These are phyloP conservation scores for Catalaphyllia jardinei DNA, from an alignment of 64 coral and sea anemone species.

Conservation along the genomic window DNA sequence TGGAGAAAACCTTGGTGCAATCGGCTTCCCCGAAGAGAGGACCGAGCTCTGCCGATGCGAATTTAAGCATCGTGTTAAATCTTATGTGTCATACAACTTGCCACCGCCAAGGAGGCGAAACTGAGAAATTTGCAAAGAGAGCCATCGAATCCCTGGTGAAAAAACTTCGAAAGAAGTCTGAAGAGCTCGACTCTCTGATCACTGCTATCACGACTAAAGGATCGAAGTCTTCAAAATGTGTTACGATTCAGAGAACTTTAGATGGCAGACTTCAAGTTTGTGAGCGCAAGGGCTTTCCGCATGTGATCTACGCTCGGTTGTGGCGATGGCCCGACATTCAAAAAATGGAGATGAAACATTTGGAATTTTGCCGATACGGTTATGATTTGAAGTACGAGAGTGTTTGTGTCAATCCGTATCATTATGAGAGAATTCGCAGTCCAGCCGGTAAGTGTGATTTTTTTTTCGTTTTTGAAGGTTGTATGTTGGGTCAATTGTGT, in stretches of 20 bases:
- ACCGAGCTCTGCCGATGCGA: slow-evolving; percentile 93
- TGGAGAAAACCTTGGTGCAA: slow-evolving; percentile 93
- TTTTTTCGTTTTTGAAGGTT: slow-evolving; percentile 24
- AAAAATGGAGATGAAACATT: slow-evolving; percentile 99
- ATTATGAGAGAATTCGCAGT: slow-evolving; percentile 92
- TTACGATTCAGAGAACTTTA: slow-evolving; percentile 95
- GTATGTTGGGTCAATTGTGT: slow-evolving; percentile 37
- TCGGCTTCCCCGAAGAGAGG: slow-evolving; percentile 92
- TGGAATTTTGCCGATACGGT: slow-evolving; percentile 94
- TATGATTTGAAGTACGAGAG: slow-evolving; percentile 98
- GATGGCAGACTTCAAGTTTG: slow-evolving; percentile 98
- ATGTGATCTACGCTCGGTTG: slow-evolving; percentile 93
- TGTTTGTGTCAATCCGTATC: slow-evolving; percentile 94
- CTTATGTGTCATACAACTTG: slow-evolving; percentile 99
- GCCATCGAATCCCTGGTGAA: slow-evolving; percentile 96
- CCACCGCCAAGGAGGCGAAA: slow-evolving; percentile 97
- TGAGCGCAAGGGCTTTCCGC: slow-evolving; percentile 96
- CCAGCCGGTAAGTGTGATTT: slow-evolving; percentile 75
- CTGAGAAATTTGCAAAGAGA: slow-evolving; percentile 97
- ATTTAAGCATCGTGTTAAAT: slow-evolving; percentile 93
- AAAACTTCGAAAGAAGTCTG: slow-evolving; percentile 94
- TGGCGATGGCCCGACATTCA: slow-evolving; percentile 99
- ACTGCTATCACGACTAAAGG: slow-evolving; percentile 92
- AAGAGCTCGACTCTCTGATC: slow-evolving; percentile 92
- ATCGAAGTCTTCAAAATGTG: slow-evolving; percentile 94